Percentiles rank a stretch among this genome's conserved stretches.
phyloP scores from a whole-genome alignment of 2,888 invertebrate genomes.

The Stenurella melanura region DNA sequence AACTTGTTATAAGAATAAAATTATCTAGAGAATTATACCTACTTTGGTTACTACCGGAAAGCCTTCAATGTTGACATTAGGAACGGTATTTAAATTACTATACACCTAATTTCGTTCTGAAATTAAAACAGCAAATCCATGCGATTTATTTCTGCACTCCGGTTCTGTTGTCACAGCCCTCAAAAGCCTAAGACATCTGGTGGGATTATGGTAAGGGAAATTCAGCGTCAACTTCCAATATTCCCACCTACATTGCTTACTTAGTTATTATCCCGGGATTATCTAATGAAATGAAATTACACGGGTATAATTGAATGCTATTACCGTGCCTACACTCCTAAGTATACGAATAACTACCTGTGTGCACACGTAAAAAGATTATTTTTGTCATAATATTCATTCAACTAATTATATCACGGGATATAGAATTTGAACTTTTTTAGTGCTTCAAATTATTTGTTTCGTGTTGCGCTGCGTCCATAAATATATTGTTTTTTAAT shows the following conservation, averaged over 20 bases:
- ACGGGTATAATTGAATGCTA: conserved; percentile 46
- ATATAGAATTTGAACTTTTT: neutral
- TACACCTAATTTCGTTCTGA: neutral
- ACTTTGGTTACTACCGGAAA: too few relatives aligned
- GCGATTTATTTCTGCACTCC: conserved; percentile 20
- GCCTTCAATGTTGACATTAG: too few relatives aligned
- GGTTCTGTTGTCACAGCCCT: conserved; percentile 26
- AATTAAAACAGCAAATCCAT: neutral
- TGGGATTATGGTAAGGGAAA: conserved; percentile 38
- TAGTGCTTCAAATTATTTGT: neutral
- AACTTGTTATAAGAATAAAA: too few relatives aligned
- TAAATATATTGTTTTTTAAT: neutral
- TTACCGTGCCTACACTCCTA: conserved; percentile 25
- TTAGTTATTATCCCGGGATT: conserved; percentile 47
- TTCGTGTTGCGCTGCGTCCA: neutral
- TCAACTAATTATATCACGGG: neutral
- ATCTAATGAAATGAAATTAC: conserved; percentile 49
- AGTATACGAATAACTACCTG: conserved; percentile 22
- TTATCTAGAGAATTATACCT: too few relatives aligned
- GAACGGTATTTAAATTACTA: too few relatives aligned
- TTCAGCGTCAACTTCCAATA: conserved; percentile 43
- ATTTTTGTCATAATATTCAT: neutral
- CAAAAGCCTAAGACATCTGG: conserved; percentile 32
- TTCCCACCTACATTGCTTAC: conserved; percentile 46
- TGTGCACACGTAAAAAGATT: conserved; percentile 4